These are phyloP conservation scores for Galeruca laticollis DNA, from an alignment of 2,888 invertebrate species.

Conservation along the genomic window DNA sequence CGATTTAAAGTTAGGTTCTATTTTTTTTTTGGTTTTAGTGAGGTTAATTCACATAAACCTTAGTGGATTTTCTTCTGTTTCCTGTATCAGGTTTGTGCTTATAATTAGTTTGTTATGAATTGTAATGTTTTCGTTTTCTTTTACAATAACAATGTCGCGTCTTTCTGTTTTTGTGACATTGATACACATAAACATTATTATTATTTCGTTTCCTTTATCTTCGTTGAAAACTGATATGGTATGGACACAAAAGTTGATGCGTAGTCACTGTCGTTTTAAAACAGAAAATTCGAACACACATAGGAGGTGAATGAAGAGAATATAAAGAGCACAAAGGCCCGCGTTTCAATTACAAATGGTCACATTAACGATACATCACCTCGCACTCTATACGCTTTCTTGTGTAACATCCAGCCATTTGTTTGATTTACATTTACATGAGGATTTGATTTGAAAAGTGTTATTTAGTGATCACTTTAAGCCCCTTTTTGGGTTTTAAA, in stretches of 20 bases:
- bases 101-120: too few species aligned
- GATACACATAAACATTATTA: not conserved
- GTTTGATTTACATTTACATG: constrained; percentile 52
- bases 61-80: too few species aligned
- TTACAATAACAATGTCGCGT: too few species aligned
- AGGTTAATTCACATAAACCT: not conserved
- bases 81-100: too few species aligned
- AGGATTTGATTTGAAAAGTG: constrained; percentile 45
- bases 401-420: constrained; percentile 44
- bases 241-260: not conserved
- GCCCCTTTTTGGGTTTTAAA: constrained; percentile 35
- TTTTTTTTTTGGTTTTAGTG: not conserved
- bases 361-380: constrained; percentile 60
- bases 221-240: not conserved
- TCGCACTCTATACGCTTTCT: constrained; percentile 37
- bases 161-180: not conserved
- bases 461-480: constrained; percentile 29
- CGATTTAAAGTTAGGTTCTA: too few species aligned
- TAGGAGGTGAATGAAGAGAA: constrained; percentile 1
- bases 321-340: constrained; percentile 54
- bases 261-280: constrained; percentile 12
- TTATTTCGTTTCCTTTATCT: not conserved
- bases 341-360: constrained; percentile 64
- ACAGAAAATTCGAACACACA: not conserved
- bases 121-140: too few species aligned